Percentiles rank a stretch among this genome's conserved stretches.
Evolutionary conservation across 1,140 invertebrate species (phyloP).

Genomic region (Pantala flavescens): DNA sequence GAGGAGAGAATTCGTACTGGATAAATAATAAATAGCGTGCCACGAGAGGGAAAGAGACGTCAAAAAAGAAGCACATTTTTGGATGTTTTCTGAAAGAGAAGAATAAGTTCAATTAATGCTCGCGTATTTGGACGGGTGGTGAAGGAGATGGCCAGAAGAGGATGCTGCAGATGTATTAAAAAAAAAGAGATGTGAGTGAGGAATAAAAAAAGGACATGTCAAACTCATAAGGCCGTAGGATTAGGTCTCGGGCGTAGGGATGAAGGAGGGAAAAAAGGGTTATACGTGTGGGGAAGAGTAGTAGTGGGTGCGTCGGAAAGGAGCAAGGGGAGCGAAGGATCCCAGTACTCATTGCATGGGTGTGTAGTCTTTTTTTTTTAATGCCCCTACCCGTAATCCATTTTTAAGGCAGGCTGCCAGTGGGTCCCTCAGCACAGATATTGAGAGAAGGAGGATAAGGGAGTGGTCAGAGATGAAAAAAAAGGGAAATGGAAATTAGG

Average conservation of each 20-base stretch:
- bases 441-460: not conserved
- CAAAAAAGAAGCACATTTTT: not conserved
- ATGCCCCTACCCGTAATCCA: not conserved
- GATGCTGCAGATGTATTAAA: not conserved
- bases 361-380: slow-evolving; percentile 9
- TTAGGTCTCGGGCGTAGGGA: not conserved
- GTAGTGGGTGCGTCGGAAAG: not conserved
- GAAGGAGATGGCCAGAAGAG: slow-evolving; percentile 3
- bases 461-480: not conserved
- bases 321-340: not conserved
- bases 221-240: slow-evolving; percentile 5
- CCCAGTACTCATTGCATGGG: slow-evolving; percentile 3
- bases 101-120: slow-evolving; percentile 10
- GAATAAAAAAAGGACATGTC: slow-evolving; percentile 8
- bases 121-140: not conserved
- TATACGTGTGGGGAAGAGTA: not conserved
- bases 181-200: not conserved
- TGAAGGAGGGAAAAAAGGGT: not conserved
- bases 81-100: not conserved
- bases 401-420: not conserved
- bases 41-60: not conserved
- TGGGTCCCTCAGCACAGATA: not conserved
- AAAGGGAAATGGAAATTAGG: slow-evolving; percentile 1
- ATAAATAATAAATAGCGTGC: slow-evolving; percentile 8
- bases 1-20: not conserved